Conservation (phyloP, 2,113 vertebrate species). For the Amphilophus citrinellus region DNA sequence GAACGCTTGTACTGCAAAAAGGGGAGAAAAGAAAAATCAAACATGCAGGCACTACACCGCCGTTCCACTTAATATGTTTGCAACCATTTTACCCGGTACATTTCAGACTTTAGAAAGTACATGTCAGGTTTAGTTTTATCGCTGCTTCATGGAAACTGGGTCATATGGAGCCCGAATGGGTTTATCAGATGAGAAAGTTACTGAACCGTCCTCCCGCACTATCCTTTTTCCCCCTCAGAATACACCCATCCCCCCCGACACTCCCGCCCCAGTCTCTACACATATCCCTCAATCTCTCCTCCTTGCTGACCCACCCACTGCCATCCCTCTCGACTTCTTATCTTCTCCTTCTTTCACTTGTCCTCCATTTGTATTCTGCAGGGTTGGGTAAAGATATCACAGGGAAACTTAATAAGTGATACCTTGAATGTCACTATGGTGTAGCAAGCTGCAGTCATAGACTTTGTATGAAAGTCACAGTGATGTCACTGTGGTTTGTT, state of each 20-base stretch:
- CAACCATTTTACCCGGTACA: constrained; percentile 31
- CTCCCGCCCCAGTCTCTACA: not conserved
- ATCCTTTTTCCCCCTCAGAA: constrained; percentile 12
- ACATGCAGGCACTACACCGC: not conserved
- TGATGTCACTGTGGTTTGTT: not conserved
- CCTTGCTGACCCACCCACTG: not conserved
- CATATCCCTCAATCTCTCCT: not conserved
- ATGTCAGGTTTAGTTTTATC: constrained; percentile 51
- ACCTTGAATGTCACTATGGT: not conserved
- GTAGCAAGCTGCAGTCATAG: not conserved
- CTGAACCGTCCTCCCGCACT: constrained; percentile 45
- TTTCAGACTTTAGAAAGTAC: constrained; percentile 22
- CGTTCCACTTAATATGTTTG: not conserved
- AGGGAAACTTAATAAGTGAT: not conserved
- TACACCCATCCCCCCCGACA: not conserved
- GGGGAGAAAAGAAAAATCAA: not conserved
- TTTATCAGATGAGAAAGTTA: constrained; percentile 54
- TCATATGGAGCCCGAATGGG: constrained; percentile 51
- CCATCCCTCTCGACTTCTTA: not conserved
- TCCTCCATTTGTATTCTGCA: not conserved
- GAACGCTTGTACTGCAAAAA: not conserved
- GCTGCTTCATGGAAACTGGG: constrained; percentile 58
- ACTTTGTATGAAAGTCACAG: not conserved
- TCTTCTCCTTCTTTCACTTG: not conserved
- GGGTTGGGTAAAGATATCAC: not conserved